Percentiles rank a stretch among this genome's conserved stretches.
Evolutionary conservation across 2,113 vertebrate species (phyloP).

Genomic region (Gambusia holbrooki): DNA sequence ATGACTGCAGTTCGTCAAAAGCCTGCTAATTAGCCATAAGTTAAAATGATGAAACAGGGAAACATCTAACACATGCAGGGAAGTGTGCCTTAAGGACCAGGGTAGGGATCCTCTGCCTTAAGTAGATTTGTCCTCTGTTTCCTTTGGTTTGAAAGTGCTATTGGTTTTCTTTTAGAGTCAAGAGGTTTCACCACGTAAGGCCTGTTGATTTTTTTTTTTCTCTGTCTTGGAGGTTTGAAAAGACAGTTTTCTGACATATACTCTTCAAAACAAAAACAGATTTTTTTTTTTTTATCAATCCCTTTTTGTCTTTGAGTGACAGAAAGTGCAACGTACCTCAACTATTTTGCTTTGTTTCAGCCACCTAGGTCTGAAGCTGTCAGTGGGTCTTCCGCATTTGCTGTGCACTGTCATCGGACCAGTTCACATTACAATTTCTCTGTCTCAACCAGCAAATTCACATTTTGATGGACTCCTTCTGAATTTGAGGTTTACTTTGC

Average conservation of each 20-base stretch:
- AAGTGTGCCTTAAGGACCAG: too few relatives aligned
- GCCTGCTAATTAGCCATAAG: too few relatives aligned
- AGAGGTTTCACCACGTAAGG: conserved; percentile 34
- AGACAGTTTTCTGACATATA: conserved; percentile 11
- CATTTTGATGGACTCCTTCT: too few relatives aligned
- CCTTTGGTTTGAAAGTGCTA: conserved; percentile 14
- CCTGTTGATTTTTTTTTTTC: conserved; percentile 34
- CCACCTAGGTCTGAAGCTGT: background rate
- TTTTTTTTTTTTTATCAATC: background rate
- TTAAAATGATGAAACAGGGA: too few relatives aligned
- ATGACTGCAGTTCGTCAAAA: too few relatives aligned
- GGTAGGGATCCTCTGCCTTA: conserved; percentile 18
- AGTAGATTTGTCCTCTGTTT: conserved; percentile 52
- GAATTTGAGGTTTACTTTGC: background rate
- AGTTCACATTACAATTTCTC: background rate
- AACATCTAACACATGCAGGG: too few relatives aligned
- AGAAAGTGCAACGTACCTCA: background rate
- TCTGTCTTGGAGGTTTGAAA: conserved; percentile 13
- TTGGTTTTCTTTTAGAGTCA: conserved; percentile 41
- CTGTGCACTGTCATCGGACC: background rate
- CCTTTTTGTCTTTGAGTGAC: background rate
- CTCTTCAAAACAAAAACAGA: background rate
- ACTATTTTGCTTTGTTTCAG: background rate
- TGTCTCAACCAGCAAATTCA: background rate
- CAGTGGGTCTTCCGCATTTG: background rate